phyloP scores from a whole-genome alignment of 2,113 vertebrate genomes.

The Haemorhous mexicanus region DNA sequence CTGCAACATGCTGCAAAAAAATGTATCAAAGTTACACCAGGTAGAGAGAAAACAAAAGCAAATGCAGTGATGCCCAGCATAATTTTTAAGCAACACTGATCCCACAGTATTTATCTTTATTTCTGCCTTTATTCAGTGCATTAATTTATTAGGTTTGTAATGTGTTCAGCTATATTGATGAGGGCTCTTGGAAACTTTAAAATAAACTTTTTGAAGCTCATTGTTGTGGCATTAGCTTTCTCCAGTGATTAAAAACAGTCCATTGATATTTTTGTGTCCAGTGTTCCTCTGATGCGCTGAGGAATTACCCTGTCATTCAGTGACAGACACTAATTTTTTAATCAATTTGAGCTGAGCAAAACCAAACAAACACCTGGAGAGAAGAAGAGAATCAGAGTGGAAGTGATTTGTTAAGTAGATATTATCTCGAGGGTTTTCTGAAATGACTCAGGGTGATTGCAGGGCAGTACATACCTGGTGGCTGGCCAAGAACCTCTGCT shows the following conservation, averaged over 20 bases:
- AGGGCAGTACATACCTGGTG: accelerated
- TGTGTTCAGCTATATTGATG: neutral
- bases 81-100: neutral
- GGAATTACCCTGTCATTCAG: neutral
- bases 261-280: accelerated
- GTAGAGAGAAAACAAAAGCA: neutral
- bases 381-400: neutral
- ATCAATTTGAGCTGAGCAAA: neutral
- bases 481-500: neutral
- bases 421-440: neutral
- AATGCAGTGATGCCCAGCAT: neutral
- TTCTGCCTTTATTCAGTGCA: neutral
- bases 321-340: neutral
- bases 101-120: neutral
- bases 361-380: neutral
- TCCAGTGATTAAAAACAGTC: neutral
- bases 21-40: neutral
- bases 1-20: neutral
- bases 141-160: neutral
- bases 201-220: neutral
- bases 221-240: neutral
- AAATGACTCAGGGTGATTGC: neutral
- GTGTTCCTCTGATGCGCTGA: neutral
- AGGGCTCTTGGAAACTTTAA: accelerated
- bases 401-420: neutral